These are phyloP conservation scores for Parasteatoda tepidariorum DNA, from an alignment of 1,140 invertebrate species.

Conservation along the genomic window DNA sequence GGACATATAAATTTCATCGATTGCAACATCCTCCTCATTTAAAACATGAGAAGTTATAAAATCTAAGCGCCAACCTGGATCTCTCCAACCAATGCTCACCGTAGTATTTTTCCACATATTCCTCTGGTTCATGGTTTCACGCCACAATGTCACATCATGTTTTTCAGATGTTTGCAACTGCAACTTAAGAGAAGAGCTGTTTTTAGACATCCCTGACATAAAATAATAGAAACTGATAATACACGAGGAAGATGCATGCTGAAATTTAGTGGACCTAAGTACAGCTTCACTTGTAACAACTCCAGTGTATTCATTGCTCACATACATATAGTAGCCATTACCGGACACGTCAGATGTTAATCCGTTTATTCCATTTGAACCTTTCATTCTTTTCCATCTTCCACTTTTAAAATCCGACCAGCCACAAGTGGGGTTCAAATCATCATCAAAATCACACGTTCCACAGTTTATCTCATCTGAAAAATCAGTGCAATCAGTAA, in stretches of 20 bases:
- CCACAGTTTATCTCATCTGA: slow-evolving; percentile 59
- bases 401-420: slow-evolving; percentile 52
- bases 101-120: slow-evolving; percentile 7
- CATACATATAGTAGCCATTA: slow-evolving; percentile 37
- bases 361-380: not conserved
- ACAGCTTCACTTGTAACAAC: slow-evolving; percentile 12
- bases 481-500: slow-evolving; percentile 42
- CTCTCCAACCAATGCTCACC: not conserved
- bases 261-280: slow-evolving; percentile 4
- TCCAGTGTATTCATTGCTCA: not conserved
- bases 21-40: slow-evolving; percentile 17
- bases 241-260: slow-evolving; percentile 11
- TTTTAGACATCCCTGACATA: slow-evolving; percentile 3
- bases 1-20: slow-evolving; percentile 41
- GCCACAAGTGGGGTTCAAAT: slow-evolving; percentile 31
- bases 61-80: slow-evolving; percentile 28
- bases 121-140: slow-evolving; percentile 3
- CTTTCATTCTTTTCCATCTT: slow-evolving; percentile 28
- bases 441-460: slow-evolving; percentile 33
- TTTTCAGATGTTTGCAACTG: not conserved
- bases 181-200: not conserved
- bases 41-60: slow-evolving; percentile 45
- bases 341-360: not conserved
- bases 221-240: slow-evolving; percentile 33
- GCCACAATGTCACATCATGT: slow-evolving; percentile 1